These are phyloP conservation scores for Miniopterus natalensis DNA, from an alignment of 2,113 vertebrate species.

Conservation along the genomic window DNA sequence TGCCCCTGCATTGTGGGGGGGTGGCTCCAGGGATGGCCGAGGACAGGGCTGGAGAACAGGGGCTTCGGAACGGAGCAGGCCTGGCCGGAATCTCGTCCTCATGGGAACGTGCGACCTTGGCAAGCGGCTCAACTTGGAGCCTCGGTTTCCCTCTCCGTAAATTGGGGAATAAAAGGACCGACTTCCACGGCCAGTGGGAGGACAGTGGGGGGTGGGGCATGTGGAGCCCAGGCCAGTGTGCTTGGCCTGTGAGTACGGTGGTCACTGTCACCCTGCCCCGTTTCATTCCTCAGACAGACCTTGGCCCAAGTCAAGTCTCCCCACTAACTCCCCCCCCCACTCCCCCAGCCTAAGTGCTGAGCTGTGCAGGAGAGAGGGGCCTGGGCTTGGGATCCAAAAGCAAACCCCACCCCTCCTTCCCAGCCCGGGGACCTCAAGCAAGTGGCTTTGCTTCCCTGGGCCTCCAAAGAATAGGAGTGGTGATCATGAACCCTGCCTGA, in stretches of 20 bases:
- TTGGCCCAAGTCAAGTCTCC: neutral
- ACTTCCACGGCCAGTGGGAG: fast-evolving
- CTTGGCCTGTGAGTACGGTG: fast-evolving
- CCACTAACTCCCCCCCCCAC: too few species aligned
- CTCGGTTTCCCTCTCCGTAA: neutral
- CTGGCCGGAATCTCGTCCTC: neutral
- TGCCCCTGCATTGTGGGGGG: neutral
- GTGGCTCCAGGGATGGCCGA: neutral
- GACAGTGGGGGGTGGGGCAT: fast-evolving
- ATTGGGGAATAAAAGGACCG: neutral
- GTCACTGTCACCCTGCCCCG: too few species aligned
- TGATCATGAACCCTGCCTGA: too few species aligned
- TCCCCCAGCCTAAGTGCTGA: neutral
- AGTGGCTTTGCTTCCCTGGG: neutral
- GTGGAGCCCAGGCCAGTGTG: too few species aligned
- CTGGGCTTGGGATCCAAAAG: too few species aligned
- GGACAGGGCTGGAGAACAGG: fast-evolving
- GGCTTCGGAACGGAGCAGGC: neutral
- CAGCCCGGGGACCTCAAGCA: neutral
- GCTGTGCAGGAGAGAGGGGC: neutral
- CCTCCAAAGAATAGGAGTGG: neutral
- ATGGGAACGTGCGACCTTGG: too few species aligned
- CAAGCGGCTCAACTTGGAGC: neutral
- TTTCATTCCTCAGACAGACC: neutral
- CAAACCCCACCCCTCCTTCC: neutral